Evolutionary conservation across 1,140 invertebrate genomes (phyloP), one percentile per base, ranked within the genome.

Genomic region (Lethocerus indicus): DNA sequence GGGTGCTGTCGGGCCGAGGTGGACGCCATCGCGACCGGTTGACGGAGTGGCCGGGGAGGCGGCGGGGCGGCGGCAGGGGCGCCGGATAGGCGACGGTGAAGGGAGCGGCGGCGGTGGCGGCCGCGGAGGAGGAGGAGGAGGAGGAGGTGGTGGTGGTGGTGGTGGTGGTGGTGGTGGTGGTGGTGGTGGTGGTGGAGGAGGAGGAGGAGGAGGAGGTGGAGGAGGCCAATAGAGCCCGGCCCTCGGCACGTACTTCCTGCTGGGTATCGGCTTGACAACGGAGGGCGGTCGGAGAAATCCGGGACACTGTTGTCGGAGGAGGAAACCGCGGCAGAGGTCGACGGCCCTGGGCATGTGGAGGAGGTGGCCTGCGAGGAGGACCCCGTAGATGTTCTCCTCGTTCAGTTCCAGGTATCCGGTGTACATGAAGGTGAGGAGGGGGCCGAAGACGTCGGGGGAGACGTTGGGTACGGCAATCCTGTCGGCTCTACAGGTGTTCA

Each of bases 371-470:
- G 79, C 80, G 44, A 83, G 60, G 2, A 83, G 60, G 9, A 83
- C 76, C 50, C 74, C 77, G 63, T 83, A 83, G 42, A 83, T 79
- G 61, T 83, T 83, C 24, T 75, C 73, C 18, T 75, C 62, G 25
- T 72, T 81, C 20, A 84, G 64, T 54, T 82, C 78, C 47, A 84
- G 61, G 43, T 74, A 75, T 1, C 81, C 81, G 2, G 80, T 82
- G 63, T 83, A 83, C 79, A 84, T 83, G 61, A 80, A 83, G 9
- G 78, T 76, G 1, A 84, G 64, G 2, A 85, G 59, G 0, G 78
- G 76, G 1, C 76, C 76, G 57, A 84, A 85, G 37, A 78, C 76
- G 51, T 81, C 78, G 1, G 78, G 71, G 2, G 66, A 72, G 0
- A 79, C 66, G 57, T 74, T 75, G 23, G 74, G 70, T 26, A 77